A percentile compares a stretch with the other conserved stretches of the same genome.
Evolutionary conservation across 2,888 invertebrate genomes (phyloP).

Genomic region (Nephrotoma guestfalica): DNA sequence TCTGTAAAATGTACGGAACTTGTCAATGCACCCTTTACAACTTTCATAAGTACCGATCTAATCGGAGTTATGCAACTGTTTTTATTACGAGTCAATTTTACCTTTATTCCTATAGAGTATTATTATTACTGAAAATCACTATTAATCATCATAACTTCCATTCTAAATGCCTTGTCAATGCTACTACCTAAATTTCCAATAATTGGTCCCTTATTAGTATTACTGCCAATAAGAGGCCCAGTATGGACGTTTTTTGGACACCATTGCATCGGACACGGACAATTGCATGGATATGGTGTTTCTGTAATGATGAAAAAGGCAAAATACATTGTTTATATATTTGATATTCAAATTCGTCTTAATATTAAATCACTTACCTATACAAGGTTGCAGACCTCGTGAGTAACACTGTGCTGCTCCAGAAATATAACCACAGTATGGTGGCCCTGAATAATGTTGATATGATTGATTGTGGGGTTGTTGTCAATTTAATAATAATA

Average conservation of each 20-base stretch:
- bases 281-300: slow-evolving; percentile 40
- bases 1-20: no score
- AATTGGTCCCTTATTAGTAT: slow-evolving; percentile 44
- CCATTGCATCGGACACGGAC: slow-evolving; percentile 84
- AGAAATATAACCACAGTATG: slow-evolving; percentile 38
- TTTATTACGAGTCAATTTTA: no score
- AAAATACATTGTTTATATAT: neutral
- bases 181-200: slow-evolving; percentile 22
- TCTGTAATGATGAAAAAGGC: slow-evolving; percentile 19
- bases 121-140: no score
- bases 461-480: no score
- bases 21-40: no score
- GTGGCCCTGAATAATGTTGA: slow-evolving; percentile 40
- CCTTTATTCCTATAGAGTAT: no score
- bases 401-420: slow-evolving; percentile 40
- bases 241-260: slow-evolving; percentile 98
- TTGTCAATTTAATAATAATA: no score
- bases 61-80: no score
- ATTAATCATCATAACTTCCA: no score
- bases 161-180: no score
- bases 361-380: slow-evolving; percentile 26
- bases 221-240: slow-evolving; percentile 96
- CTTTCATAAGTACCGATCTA: no score
- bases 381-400: slow-evolving; percentile 35
- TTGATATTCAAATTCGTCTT: neutral